These are phyloP conservation scores for Rhynchonycteris naso DNA, from an alignment of 2,797 vertebrate genomes.

Conservation along the genomic window DNA sequence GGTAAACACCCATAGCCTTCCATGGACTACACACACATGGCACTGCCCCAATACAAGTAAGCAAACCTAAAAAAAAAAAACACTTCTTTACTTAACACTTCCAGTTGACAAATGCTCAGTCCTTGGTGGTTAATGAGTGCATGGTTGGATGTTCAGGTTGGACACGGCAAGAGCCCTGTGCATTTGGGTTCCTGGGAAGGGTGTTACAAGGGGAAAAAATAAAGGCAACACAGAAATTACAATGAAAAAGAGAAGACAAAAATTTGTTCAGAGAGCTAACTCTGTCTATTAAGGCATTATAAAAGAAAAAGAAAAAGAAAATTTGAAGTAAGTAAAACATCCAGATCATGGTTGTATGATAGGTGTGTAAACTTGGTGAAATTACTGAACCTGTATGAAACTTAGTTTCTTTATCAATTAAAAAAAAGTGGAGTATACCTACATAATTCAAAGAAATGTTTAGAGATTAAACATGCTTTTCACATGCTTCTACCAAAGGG, in stretches of 20 bases:
- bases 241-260: not conserved
- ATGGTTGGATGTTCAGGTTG: not conserved
- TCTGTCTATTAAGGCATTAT: not conserved
- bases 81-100: no score
- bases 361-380: not conserved
- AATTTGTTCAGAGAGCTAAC: not conserved
- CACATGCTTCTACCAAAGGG: not conserved
- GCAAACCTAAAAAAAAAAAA: no score
- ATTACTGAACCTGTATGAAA: not conserved
- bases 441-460: not conserved
- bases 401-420: not conserved
- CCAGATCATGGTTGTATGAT: not conserved
- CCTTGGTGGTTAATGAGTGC: not conserved
- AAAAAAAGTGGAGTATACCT: not conserved
- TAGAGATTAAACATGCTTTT: not conserved
- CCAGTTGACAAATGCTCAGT: not conserved
- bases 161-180: not conserved
- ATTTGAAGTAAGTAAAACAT: slow-evolving; percentile 8
- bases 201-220: not conserved
- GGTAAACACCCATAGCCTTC: no score
- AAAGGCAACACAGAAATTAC: not conserved
- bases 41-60: no score
- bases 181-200: not conserved
- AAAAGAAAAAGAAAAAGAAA: slow-evolving; percentile 26
- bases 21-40: no score